A percentile compares a stretch with the other conserved stretches of the same genome.
Evolutionary conservation across 2,888 invertebrate species (phyloP).

Genomic region (Drosophila nr. medialis): DNA sequence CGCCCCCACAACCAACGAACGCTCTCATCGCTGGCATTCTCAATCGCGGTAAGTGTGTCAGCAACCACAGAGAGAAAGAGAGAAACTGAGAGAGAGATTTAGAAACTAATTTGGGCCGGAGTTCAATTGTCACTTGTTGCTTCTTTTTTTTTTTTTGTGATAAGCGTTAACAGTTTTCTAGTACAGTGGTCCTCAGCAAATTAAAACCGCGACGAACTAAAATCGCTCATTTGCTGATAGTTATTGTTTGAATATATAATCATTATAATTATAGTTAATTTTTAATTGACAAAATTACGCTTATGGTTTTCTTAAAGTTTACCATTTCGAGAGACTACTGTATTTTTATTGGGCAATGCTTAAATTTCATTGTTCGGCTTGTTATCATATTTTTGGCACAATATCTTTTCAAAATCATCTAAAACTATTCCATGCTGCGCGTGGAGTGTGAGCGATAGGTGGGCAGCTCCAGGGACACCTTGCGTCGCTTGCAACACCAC

Average conservation of each 20-base stretch:
- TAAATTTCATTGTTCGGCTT: slow-evolving; percentile 8
- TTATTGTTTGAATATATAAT: background rate
- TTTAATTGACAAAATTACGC: background rate
- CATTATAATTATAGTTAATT: background rate
- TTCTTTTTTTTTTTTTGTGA: slow-evolving; percentile 29
- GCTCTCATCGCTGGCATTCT: slow-evolving; percentile 70
- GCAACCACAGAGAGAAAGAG: slow-evolving; percentile 1
- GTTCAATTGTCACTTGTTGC: slow-evolving; percentile 46
- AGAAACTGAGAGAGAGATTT: slow-evolving; percentile 7
- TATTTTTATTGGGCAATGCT: slow-evolving; percentile 28
- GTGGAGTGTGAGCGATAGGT: slow-evolving; percentile 85
- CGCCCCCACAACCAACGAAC: slow-evolving; percentile 59
- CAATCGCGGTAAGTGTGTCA: slow-evolving; percentile 77
- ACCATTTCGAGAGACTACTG: background rate
- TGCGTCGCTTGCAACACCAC: slow-evolving; percentile 87
- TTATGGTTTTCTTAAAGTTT: background rate
- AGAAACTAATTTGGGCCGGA: slow-evolving; percentile 7
- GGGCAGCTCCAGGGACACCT: slow-evolving; percentile 87
- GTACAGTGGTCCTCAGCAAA: slow-evolving; percentile 3
- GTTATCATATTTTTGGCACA: slow-evolving; percentile 38
- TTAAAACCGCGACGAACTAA: background rate
- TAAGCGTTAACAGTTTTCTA: slow-evolving; percentile 43
- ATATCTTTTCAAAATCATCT: slow-evolving; percentile 1
- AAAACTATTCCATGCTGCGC: slow-evolving; percentile 77
- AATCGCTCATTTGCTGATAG: background rate